phyloP scores from a whole-genome alignment of 2,888 invertebrate genomes.

The Tenthredo livida region DNA sequence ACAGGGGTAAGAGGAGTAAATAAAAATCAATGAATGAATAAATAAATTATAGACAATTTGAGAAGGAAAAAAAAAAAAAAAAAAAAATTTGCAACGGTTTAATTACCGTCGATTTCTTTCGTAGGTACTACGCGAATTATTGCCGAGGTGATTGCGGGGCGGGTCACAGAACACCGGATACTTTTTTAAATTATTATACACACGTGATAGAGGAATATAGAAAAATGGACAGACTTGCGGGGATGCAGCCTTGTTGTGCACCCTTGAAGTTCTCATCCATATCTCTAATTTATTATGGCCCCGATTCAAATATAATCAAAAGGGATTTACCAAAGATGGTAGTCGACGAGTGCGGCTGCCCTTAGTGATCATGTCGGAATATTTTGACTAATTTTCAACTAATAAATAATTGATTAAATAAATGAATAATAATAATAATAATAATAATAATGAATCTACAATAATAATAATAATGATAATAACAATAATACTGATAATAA shows the following conservation, averaged over 20 bases:
- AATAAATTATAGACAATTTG: too few relatives aligned
- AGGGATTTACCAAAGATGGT: constrained; percentile 97
- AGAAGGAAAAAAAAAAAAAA: too few relatives aligned
- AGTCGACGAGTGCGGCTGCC: constrained; percentile 97
- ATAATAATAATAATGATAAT: not conserved
- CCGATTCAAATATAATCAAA: constrained; percentile 94
- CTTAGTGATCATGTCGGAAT: constrained; percentile 79
- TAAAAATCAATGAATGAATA: constrained; percentile 23
- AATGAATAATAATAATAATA: constrained; percentile 7
- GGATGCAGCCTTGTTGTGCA: constrained; percentile 95
- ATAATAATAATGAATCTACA: constrained; percentile 5
- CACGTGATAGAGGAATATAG: constrained; percentile 95
- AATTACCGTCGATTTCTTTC: not conserved
- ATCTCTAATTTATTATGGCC: constrained; percentile 95
- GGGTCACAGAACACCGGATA: constrained; percentile 88
- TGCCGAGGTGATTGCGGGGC: constrained; percentile 94
- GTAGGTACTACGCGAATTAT: constrained; percentile 92
- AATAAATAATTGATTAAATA: constrained; percentile 5
- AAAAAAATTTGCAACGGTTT: not conserved
- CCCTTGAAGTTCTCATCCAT: constrained; percentile 95
- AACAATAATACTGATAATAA: not conserved
- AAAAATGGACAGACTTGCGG: constrained; percentile 86
- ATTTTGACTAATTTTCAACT: constrained; percentile 25
- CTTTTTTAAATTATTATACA: constrained; percentile 92
- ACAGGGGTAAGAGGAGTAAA: constrained; percentile 81